Percentiles rank a stretch among this genome's conserved stretches.
Evolutionary conservation across 53 echinoderm and acorn worm species (phyloP).

Genomic region (Holothuria leucospilota): DNA sequence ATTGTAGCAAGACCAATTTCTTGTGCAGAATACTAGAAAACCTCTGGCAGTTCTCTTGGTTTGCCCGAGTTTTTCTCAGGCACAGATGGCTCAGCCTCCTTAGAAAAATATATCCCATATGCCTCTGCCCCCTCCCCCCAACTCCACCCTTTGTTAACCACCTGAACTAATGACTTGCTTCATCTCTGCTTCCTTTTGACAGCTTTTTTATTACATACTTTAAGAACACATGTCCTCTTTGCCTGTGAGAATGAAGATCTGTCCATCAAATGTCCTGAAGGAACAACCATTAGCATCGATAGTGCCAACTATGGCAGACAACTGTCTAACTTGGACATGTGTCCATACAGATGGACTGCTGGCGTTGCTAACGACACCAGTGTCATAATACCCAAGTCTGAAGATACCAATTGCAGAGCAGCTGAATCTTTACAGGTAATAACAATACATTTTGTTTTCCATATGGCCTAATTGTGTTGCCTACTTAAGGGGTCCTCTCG

Average conservation of each 20-base stretch:
- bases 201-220: conserved; percentile 85
- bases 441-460: neutral
- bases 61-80: too few species aligned
- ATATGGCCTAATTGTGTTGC: too few species aligned
- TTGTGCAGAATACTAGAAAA: too few species aligned
- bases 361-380: conserved; percentile 48
- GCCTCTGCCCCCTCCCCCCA: too few species aligned
- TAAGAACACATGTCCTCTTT: conserved; percentile 86
- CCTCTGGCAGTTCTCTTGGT: too few species aligned
- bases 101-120: too few species aligned
- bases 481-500: neutral
- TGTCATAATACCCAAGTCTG: conserved; percentile 25
- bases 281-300: conserved; percentile 77
- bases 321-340: conserved; percentile 86
- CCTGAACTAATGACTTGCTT: neutral
- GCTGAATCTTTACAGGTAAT: conserved; percentile 82
- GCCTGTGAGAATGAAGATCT: conserved; percentile 91
- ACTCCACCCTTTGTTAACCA: too few species aligned
- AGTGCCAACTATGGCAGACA: conserved; percentile 96
- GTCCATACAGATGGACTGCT: conserved; percentile 82
- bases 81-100: too few species aligned
- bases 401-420: conserved; percentile 87
- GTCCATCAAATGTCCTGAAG: conserved; percentile 84
- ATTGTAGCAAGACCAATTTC: too few species aligned
- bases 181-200: conserved; percentile 27